Evolutionary conservation across 2,113 vertebrate species (phyloP).

Genomic region (Andinoacara biseriatus): DNA sequence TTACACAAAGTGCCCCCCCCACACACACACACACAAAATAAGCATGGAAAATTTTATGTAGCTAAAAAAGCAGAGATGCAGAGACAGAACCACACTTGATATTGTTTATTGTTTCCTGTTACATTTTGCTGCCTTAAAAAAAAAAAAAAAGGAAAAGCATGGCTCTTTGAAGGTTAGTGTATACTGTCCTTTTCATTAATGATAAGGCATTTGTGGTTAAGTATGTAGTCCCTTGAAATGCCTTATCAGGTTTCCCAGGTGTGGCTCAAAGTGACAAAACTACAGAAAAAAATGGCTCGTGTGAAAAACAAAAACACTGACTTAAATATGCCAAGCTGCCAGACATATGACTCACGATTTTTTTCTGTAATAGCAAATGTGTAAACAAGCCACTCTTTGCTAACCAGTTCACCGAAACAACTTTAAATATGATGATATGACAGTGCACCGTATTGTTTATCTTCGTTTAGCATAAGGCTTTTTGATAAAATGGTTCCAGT

Average conservation of each 20-base stretch:
- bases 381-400: not conserved
- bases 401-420: not conserved
- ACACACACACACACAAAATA: not conserved
- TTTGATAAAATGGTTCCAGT: not conserved
- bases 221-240: not conserved
- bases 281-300: not conserved
- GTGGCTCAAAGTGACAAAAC: accelerated
- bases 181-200: not conserved
- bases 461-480: not conserved
- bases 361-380: not conserved
- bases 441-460: not conserved
- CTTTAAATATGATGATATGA: not conserved
- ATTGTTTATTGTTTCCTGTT: not conserved
- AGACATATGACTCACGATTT: not conserved
- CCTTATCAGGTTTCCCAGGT: not conserved
- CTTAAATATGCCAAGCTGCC: not conserved
- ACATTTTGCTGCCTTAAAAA: not conserved
- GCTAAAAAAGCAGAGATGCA: not conserved
- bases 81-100: not conserved
- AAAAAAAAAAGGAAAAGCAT: not conserved
- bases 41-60: not conserved
- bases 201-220: not conserved
- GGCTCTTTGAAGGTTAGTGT: not conserved
- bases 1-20: not conserved
- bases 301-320: not conserved